These are phyloP conservation scores for Cromileptes altivelis DNA, from an alignment of 2,113 vertebrate genomes.

Conservation along the genomic window DNA sequence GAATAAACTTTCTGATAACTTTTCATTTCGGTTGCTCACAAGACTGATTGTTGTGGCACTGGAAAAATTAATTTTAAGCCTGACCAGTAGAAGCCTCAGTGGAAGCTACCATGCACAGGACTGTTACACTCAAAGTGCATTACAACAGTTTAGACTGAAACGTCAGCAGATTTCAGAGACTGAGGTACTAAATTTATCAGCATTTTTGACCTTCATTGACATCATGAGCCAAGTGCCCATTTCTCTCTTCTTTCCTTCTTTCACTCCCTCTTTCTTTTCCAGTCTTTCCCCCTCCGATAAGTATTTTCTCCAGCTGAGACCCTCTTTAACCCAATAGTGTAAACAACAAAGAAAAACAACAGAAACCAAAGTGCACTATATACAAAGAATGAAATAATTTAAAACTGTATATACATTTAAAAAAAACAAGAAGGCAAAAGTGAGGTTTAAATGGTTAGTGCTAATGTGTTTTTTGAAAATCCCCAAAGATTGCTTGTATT, in stretches of 20 bases:
- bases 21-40: not conserved
- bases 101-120: not conserved
- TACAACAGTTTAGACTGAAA: constrained; percentile 4
- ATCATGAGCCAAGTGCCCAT: not conserved
- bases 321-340: constrained; percentile 53
- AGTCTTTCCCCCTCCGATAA: constrained; percentile 24
- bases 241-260: not conserved
- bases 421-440: constrained; percentile 72
- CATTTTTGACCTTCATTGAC: not conserved
- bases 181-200: constrained; percentile 40
- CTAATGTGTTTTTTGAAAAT: constrained; percentile 30
- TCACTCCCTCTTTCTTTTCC: constrained; percentile 6
- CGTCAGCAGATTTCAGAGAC: constrained; percentile 9
- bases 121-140: constrained; percentile 40
- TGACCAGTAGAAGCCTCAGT: not conserved
- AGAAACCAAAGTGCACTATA: constrained; percentile 58
- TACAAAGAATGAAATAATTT: constrained; percentile 82
- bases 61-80: not conserved
- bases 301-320: constrained; percentile 10
- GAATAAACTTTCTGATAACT: not conserved
- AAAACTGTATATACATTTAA: constrained; percentile 81
- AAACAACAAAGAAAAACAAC: constrained; percentile 59
- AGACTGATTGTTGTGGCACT: not conserved
- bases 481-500: constrained; percentile 14
- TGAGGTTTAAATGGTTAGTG: constrained; percentile 76